Evolutionary conservation across 2,797 vertebrate genomes (phyloP).

Genomic region (Jordanella pulchra): DNA sequence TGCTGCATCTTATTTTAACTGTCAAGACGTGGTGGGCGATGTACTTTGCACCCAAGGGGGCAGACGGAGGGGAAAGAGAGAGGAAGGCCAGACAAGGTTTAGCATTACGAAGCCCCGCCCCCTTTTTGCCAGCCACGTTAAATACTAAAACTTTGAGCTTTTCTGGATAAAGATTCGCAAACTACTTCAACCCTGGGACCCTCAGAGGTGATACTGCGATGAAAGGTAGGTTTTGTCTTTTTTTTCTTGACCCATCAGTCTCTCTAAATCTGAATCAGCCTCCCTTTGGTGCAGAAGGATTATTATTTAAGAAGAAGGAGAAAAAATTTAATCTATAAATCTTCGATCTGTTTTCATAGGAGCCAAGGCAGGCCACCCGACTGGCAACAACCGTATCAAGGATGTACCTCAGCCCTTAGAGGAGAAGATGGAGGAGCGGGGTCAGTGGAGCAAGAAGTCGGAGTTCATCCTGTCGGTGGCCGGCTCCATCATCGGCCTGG

Average conservation of each 20-base stretch:
- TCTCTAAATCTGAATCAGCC: not conserved
- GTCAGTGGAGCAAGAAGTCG: slow-evolving; percentile 92
- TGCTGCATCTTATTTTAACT: slow-evolving; percentile 35
- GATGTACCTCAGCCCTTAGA: slow-evolving; percentile 48
- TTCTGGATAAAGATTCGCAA: slow-evolving; percentile 33
- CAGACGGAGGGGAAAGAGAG: slow-evolving; percentile 16
- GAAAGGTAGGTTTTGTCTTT: slow-evolving; percentile 61
- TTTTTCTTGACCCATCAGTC: not conserved
- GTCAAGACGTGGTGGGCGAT: slow-evolving; percentile 30
- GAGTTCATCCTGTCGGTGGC: slow-evolving; percentile 91
- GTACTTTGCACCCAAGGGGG: slow-evolving; percentile 51
- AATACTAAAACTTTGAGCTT: slow-evolving; percentile 70
- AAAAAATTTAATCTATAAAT: not conserved
- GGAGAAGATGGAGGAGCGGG: slow-evolving; percentile 85
- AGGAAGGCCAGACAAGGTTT: slow-evolving; percentile 66
- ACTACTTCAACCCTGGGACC: slow-evolving; percentile 7
- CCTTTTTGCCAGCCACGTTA: slow-evolving; percentile 47
- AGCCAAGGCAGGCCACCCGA: slow-evolving; percentile 48
- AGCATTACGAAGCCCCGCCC: slow-evolving; percentile 62
- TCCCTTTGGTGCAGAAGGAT: not conserved
- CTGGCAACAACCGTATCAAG: slow-evolving; percentile 39
- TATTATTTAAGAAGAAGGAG: not conserved
- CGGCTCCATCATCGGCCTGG: slow-evolving; percentile 92
- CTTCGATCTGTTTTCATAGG: slow-evolving; percentile 33
- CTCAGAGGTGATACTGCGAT: slow-evolving; percentile 36